A percentile compares a stretch with the other conserved stretches of the same genome.
Conservation (phyloP, 2,797 vertebrate species). For the Decapterus maruadsi region DNA sequence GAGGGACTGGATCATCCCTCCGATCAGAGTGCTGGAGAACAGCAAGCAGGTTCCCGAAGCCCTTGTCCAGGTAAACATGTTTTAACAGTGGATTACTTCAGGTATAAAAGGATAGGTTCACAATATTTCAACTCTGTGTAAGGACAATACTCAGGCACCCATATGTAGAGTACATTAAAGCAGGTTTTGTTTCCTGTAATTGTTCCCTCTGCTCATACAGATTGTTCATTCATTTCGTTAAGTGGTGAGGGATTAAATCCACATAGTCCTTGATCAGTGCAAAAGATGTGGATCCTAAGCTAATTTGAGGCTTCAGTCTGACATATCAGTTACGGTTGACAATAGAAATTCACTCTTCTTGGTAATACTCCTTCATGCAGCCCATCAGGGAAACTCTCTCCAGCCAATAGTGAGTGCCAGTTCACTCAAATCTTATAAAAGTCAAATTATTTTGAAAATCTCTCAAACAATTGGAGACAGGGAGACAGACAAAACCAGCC, state of each 20-base stretch:
- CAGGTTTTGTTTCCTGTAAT: not conserved
- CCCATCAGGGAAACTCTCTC: not conserved
- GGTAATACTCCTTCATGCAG: not conserved
- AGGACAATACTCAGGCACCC: not conserved
- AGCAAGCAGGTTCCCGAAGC: constrained; percentile 92
- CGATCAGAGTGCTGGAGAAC: constrained; percentile 95
- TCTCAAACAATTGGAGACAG: not conserved
- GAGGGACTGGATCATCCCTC: constrained; percentile 98
- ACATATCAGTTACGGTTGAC: not conserved
- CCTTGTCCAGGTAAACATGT: constrained; percentile 91
- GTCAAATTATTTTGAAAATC: not conserved
- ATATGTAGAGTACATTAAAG: not conserved
- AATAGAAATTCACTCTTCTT: not conserved
- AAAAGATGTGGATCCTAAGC: not conserved
- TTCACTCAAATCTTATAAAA: not conserved
- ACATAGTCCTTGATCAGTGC: not conserved
- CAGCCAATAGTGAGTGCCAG: too few relatives aligned
- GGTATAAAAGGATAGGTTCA: not conserved
- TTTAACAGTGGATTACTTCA: not conserved
- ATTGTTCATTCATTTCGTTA: not conserved
- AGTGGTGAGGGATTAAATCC: not conserved
- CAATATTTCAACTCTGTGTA: not conserved
- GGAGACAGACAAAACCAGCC: not conserved
- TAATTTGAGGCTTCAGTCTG: not conserved
- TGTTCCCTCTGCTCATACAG: not conserved